phyloP scores from a whole-genome alignment of 2,888 invertebrate species.

The Aphrophora alni region DNA sequence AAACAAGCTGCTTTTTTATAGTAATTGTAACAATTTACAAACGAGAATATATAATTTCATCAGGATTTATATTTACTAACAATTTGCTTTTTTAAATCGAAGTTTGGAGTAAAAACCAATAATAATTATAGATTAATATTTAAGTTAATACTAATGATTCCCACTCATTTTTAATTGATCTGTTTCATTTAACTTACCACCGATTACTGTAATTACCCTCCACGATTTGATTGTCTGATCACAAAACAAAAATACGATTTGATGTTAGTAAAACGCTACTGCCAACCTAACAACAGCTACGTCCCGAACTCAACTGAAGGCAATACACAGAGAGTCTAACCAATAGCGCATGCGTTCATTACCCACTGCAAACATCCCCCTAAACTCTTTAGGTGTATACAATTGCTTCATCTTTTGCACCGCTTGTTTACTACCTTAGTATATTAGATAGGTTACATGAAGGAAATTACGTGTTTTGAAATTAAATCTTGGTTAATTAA shows the following conservation, averaged over 20 bases:
- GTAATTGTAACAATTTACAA: too few relatives aligned
- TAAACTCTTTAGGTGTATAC: conserved; percentile 2
- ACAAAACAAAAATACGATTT: background rate
- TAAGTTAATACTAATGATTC: too few relatives aligned
- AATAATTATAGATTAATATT: too few relatives aligned
- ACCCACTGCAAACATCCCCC: background rate
- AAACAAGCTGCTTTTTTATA: too few relatives aligned
- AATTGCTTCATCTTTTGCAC: conserved; percentile 5
- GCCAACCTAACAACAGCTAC: background rate
- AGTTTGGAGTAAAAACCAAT: too few relatives aligned
- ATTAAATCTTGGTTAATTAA: background rate
- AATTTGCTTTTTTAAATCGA: too few relatives aligned
- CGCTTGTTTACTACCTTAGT: background rate
- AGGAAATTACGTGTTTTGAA: background rate
- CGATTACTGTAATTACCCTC: too few relatives aligned
- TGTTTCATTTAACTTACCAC: too few relatives aligned
- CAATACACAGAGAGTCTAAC: background rate
- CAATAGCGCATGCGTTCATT: background rate
- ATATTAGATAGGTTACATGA: background rate
- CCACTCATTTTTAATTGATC: too few relatives aligned
- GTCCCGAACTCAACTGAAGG: background rate
- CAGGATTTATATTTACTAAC: too few relatives aligned
- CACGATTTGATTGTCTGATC: too few relatives aligned
- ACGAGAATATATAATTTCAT: too few relatives aligned
- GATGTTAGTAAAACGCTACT: background rate